phyloP scores from a whole-genome alignment of 2,113 vertebrate genomes.

The Ctenodactylus gundi region DNA sequence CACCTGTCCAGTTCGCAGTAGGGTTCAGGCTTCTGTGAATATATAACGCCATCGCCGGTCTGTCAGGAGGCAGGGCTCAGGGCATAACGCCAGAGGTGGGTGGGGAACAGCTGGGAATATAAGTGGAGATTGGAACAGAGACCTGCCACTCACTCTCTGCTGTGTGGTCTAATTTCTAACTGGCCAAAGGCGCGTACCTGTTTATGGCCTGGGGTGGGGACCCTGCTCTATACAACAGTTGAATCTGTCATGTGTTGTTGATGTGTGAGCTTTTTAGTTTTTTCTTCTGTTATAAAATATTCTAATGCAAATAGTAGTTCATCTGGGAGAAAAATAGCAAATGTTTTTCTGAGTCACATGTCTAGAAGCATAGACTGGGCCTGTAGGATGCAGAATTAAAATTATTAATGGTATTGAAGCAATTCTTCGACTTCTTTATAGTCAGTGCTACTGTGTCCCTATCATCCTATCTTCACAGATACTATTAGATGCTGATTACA shows the following conservation, averaged over 20 bases:
- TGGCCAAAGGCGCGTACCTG: no score
- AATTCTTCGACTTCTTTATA: background rate
- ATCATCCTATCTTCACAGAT: background rate
- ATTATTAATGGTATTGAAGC: background rate
- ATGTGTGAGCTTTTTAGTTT: background rate
- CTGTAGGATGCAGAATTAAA: background rate
- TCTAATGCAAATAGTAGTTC: background rate
- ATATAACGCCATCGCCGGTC: no score
- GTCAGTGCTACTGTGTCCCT: background rate
- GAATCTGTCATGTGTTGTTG: background rate
- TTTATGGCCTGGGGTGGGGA: no score
- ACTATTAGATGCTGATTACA: background rate
- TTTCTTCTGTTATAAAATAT: background rate
- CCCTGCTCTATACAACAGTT: background rate
- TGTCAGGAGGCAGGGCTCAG: no score
- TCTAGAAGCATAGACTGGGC: background rate
- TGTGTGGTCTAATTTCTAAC: no score
- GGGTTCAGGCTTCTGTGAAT: no score
- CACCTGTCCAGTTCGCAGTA: no score
- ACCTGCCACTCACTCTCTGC: no score
- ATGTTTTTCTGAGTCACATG: background rate
- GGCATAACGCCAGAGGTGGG: no score
- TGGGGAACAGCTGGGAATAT: no score
- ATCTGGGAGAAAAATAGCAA: background rate
- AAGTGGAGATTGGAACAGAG: no score